Conservation (phyloP, 1,140 invertebrate species). For the Zaprionus davidi region DNA sequence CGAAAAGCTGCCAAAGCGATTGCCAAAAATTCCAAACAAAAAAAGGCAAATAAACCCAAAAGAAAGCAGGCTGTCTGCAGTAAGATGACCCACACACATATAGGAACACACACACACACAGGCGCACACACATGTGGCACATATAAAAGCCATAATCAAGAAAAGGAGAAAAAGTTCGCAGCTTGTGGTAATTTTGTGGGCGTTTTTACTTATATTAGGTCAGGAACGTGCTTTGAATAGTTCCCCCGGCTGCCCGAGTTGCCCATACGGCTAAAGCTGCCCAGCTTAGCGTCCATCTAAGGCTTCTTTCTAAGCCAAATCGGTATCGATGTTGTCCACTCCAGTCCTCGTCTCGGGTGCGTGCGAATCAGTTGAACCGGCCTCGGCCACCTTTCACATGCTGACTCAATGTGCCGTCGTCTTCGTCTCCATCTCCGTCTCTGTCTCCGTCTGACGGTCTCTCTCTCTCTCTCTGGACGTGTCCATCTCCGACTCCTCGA, state of each 20-base stretch:
- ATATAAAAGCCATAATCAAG: slow-evolving; percentile 47
- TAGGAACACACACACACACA: neutral
- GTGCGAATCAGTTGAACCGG: slow-evolving; percentile 73
- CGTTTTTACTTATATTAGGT: slow-evolving; percentile 83
- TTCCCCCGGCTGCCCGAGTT: slow-evolving; percentile 22
- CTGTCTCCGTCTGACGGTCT: neutral
- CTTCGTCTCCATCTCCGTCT: slow-evolving; percentile 6
- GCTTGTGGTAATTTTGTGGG: slow-evolving; percentile 84
- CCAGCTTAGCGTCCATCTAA: slow-evolving; percentile 45
- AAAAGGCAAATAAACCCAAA: slow-evolving; percentile 46
- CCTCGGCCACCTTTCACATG: slow-evolving; percentile 56
- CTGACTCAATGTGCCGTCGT: neutral
- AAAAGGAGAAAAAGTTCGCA: slow-evolving; percentile 64
- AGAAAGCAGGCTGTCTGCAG: slow-evolving; percentile 39
- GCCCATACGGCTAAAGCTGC: neutral
- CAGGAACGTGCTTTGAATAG: slow-evolving; percentile 83
- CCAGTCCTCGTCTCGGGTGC: slow-evolving; percentile 40
- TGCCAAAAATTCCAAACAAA: slow-evolving; percentile 37
- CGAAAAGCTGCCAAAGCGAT: slow-evolving; percentile 56
- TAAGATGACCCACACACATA: slow-evolving; percentile 37
- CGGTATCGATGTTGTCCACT: slow-evolving; percentile 52
- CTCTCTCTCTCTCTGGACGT: neutral
- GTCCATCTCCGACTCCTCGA: slow-evolving; percentile 18
- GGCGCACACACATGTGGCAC: slow-evolving; percentile 1
- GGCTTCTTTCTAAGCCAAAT: slow-evolving; percentile 63